A percentile compares a stretch with the other conserved stretches of the same genome.
Conservation (phyloP, 1,140 invertebrate species). For the Metopolophium dirhodum region DNA sequence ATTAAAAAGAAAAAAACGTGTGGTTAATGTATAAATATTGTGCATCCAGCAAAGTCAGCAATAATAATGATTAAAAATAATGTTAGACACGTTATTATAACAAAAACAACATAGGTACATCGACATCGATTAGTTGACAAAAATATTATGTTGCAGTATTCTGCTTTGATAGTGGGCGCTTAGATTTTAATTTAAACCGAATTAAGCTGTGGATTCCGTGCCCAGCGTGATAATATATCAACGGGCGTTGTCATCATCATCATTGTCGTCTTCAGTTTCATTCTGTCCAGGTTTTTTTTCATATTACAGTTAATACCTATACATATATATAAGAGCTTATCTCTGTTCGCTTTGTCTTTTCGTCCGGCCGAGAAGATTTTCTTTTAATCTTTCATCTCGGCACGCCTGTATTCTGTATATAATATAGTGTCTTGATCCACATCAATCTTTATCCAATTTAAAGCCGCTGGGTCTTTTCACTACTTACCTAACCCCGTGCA, state of each 20-base stretch:
- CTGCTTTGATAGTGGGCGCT: neutral
- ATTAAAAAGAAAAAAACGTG: neutral
- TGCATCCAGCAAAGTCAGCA: neutral
- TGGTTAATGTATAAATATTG: neutral
- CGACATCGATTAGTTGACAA: neutral
- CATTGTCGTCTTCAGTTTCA: neutral
- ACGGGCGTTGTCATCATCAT: neutral
- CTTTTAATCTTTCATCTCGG: slow-evolving; percentile 46
- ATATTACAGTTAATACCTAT: neutral
- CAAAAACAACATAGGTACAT: neutral
- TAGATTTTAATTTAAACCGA: slow-evolving; percentile 27
- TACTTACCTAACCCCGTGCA: neutral
- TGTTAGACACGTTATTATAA: neutral
- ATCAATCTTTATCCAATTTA: slow-evolving; percentile 57
- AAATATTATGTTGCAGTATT: neutral
- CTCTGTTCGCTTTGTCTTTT: slow-evolving; percentile 33
- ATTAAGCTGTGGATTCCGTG: neutral
- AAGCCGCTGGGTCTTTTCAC: neutral
- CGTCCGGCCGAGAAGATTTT: slow-evolving; percentile 21
- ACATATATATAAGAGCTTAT: slow-evolving; percentile 25
- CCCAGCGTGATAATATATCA: neutral
- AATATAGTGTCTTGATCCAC: slow-evolving; percentile 34
- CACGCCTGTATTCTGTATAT: too few relatives aligned
- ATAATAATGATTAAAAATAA: neutral
- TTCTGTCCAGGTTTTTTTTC: slow-evolving; percentile 35